Base-by-base conservation (phyloP, 2,113 vertebrate species). In the Mesocricetus auratus region DNA sequence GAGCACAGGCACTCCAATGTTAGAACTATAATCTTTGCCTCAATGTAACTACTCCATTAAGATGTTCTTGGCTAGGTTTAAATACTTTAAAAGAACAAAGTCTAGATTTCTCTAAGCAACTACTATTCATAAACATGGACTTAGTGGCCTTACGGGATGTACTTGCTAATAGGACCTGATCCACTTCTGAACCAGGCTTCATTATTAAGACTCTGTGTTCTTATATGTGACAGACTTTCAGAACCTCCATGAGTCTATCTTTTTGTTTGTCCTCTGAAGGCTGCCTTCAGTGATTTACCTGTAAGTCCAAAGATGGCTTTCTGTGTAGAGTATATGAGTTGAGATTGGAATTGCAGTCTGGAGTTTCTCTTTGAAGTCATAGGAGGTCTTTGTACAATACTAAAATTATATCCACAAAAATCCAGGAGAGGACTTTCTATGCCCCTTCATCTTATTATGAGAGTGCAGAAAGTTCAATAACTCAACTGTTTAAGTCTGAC, bases 361-460 rank as follows among this genome's bases (percentile, higher is more conserved):
- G 17, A 39, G 4, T 62, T 62, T n/a, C 4, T 11, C 26, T 5
- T n/a, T 33, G 1, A 1, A 39, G 17, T 45, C 6, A 12, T 26
- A 1, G 75, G 22, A 24, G 2, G 11, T 39, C 50, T 19, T 7
- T 9, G 5, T 73, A 66, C 7, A 89, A 71, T 62, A 3, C 13
- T 8, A 4, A 24, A 79, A 12, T 91, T 77, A 60, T 8, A 39
- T 4, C 75, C 7, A 7, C 5, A 3, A 4, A 2, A 29, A 2
- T 2, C 42, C 66, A 1, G 22, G 19, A 83, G 3, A 36, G 5
- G 1, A 0, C 2, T 74, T 0, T 36, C 39, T 36, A 4, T 68
- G 10, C 26, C 9, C 10, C 0, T 19, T 86, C 36, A 69, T 3
- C 22, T 26, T 33, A 66, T 12, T 79, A 31, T 13, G 56, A 62